Conservation (phyloP, 2,797 vertebrate species). For the Otolemur crassicaudatus region DNA sequence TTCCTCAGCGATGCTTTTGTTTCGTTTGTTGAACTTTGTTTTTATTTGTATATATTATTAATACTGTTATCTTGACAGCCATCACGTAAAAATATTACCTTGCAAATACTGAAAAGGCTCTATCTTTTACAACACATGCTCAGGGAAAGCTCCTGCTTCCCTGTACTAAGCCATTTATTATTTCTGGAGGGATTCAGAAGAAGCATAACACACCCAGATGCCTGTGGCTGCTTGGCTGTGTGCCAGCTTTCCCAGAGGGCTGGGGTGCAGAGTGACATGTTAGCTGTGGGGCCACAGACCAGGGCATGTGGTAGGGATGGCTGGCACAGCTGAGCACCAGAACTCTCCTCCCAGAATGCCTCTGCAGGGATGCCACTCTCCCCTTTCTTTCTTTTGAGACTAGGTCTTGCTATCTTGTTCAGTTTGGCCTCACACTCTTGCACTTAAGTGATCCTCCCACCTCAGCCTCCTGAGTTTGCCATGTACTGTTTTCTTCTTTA, state of each 20-base stretch:
- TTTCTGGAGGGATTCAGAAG: neutral
- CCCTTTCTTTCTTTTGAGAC: too few species aligned
- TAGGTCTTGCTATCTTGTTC: neutral
- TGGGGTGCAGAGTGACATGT: neutral
- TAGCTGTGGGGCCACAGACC: neutral
- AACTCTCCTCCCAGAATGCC: neutral
- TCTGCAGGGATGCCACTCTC: neutral
- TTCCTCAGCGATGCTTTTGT: too few species aligned
- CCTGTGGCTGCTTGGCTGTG: too few species aligned
- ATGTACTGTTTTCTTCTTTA: neutral
- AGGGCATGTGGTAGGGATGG: accelerated
- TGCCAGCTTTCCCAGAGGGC: neutral
- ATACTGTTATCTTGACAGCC: neutral
- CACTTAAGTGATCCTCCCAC: neutral
- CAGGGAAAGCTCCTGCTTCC: neutral
- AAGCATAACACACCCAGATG: neutral
- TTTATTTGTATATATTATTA: neutral
- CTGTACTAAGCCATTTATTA: neutral
- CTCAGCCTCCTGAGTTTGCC: neutral
- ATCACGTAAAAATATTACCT: neutral
- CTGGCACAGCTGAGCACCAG: neutral
- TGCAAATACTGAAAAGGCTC: neutral
- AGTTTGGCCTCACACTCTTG: neutral
- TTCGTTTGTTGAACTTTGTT: too few species aligned
- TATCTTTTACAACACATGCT: neutral